Percentiles rank a stretch among this genome's conserved stretches.
Conservation (phyloP, 2,888 invertebrate species). For the Masnerella sp. region DNA sequence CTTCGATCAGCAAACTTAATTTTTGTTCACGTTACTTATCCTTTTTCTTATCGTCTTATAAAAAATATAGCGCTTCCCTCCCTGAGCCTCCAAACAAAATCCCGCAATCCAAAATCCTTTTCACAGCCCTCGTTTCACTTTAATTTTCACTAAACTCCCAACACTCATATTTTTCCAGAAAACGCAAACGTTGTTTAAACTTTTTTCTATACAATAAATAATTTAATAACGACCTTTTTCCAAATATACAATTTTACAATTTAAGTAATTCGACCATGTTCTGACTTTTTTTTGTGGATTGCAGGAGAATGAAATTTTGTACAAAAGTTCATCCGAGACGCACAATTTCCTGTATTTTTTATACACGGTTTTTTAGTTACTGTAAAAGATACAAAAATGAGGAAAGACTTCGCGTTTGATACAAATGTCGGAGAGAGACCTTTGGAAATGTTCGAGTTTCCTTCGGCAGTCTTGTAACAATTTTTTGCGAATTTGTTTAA, state of each 20-base stretch:
- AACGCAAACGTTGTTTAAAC: slow-evolving; percentile 37
- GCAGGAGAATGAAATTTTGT: slow-evolving; percentile 33
- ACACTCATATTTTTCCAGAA: slow-evolving; percentile 38
- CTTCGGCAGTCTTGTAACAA: slow-evolving; percentile 45
- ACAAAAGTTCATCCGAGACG: slow-evolving; percentile 27
- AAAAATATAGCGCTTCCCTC: slow-evolving; percentile 74
- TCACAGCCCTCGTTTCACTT: slow-evolving; percentile 76
- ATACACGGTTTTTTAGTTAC: slow-evolving; percentile 33
- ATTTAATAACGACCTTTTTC: slow-evolving; percentile 69
- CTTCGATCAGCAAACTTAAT: slow-evolving; percentile 57
- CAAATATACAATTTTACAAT: slow-evolving; percentile 73
- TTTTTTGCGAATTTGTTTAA: slow-evolving; percentile 28
- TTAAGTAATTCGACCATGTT: slow-evolving; percentile 73
- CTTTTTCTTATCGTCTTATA: slow-evolving; percentile 66
- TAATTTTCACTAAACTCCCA: slow-evolving; percentile 53
- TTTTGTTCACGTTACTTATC: slow-evolving; percentile 40
- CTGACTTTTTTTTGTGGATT: slow-evolving; percentile 35
- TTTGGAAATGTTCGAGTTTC: slow-evolving; percentile 37
- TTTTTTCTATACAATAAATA: slow-evolving; percentile 75
- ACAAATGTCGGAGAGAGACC: slow-evolving; percentile 49
- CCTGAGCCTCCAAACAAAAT: slow-evolving; percentile 67
- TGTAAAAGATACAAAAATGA: slow-evolving; percentile 52
- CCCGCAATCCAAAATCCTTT: slow-evolving; percentile 63
- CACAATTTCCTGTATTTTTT: slow-evolving; percentile 9
- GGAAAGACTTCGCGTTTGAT: slow-evolving; percentile 33